A percentile compares a stretch with the other conserved stretches of the same genome.
These are phyloP conservation scores for Acronicta psi DNA, from an alignment of 2,888 invertebrate species.

Conservation along the genomic window DNA sequence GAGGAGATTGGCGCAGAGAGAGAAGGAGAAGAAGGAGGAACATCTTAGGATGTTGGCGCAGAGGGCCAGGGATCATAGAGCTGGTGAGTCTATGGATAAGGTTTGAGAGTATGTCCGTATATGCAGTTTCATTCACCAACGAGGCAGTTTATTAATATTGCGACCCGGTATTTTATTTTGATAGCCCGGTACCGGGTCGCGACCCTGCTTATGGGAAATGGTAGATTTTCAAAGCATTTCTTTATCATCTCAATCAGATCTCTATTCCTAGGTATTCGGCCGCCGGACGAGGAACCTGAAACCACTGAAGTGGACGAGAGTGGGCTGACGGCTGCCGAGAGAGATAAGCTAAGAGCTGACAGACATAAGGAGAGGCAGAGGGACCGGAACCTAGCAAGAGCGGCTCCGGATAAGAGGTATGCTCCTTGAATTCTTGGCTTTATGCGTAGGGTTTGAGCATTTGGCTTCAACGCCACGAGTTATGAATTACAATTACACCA, in stretches of 20 bases:
- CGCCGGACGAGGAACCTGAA: constrained; percentile 77
- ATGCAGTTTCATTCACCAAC: too few species aligned
- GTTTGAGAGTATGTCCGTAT: not conserved
- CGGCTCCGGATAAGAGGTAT: constrained; percentile 97
- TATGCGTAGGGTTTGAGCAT: too few species aligned
- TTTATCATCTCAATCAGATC: constrained; percentile 29
- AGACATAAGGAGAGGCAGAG: constrained; percentile 96
- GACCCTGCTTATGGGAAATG: too few species aligned
- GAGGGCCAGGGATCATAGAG: constrained; percentile 98
- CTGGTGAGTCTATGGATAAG: constrained; percentile 90
- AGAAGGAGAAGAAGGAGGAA: constrained; percentile 99
- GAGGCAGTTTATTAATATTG: too few species aligned
- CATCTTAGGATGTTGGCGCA: constrained; percentile 97
- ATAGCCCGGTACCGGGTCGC: too few species aligned
- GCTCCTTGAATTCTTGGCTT: too few species aligned
- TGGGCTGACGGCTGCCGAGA: constrained; percentile 91
- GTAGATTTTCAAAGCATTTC: not conserved
- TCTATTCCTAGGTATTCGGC: constrained; percentile 72
- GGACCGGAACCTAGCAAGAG: constrained; percentile 97
- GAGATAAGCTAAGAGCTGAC: constrained; percentile 96
- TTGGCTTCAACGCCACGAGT: too few species aligned
- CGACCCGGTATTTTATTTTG: too few species aligned
- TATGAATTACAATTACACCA: too few species aligned
- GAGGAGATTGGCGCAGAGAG: constrained; percentile 98
- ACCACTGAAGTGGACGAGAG: constrained; percentile 68